Percentiles rank a stretch among this genome's conserved stretches.
phyloP scores from a whole-genome alignment of 2,113 vertebrate species.

The Eublepharis macularius region DNA sequence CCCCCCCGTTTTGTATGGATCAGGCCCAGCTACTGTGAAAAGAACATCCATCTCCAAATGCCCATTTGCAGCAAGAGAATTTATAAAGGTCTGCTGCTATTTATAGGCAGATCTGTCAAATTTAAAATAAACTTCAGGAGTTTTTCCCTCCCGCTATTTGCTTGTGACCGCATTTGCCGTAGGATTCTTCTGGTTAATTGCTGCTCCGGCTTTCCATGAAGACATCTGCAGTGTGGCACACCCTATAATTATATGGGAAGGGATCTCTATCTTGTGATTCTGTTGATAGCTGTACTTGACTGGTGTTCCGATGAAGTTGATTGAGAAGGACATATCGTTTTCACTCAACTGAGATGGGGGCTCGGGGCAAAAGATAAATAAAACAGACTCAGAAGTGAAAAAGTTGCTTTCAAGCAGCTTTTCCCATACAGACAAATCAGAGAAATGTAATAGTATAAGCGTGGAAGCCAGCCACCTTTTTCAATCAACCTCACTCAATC shows the following conservation, averaged over 20 bases:
- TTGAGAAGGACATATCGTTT: fast-evolving
- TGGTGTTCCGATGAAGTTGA: fast-evolving
- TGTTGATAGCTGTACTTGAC: not conserved
- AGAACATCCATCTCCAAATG: constrained; percentile 33
- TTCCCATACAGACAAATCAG: not conserved
- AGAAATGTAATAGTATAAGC: not conserved
- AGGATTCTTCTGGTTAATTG: constrained; percentile 63
- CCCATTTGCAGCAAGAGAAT: constrained; percentile 44
- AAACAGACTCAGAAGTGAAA: fast-evolving
- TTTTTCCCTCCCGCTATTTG: constrained; percentile 6
- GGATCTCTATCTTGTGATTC: constrained; percentile 74
- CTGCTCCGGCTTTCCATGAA: constrained; percentile 53
- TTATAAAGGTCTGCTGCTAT: constrained; percentile 45
- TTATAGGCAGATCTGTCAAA: constrained; percentile 65
- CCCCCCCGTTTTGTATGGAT: constrained; percentile 20
- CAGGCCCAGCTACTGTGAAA: constrained; percentile 33
- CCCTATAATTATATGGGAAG: constrained; percentile 84
- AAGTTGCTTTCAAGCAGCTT: not conserved
- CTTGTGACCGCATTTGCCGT: constrained; percentile 47
- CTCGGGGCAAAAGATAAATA: not conserved
- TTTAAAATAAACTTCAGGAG: constrained; percentile 56
- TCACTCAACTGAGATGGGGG: fast-evolving
- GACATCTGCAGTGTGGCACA: constrained; percentile 81
- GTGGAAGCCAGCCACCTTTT: not conserved
- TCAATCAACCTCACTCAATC: too few relatives aligned